A percentile compares a stretch with the other conserved stretches of the same genome.
phyloP scores from a whole-genome alignment of 53 echinoderm and acorn worm genomes.

The Patiria pectinifera region DNA sequence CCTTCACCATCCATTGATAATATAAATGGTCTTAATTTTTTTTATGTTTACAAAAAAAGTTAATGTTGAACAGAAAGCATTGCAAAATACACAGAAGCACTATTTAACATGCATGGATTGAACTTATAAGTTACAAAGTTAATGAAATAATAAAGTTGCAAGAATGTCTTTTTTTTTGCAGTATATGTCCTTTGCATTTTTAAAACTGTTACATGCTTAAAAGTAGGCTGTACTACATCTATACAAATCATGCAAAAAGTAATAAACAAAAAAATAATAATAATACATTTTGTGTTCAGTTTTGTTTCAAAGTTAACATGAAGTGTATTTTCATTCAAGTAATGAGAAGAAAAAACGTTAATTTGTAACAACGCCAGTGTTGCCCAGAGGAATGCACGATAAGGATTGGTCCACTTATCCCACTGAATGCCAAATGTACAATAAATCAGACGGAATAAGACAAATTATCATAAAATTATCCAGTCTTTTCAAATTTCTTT shows the following conservation, averaged over 20 bases:
- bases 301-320: too few species aligned
- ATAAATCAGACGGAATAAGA: too few species aligned
- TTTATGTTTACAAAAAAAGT: constrained; percentile 6
- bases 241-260: not conserved
- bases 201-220: not conserved
- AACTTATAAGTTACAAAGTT: not conserved
- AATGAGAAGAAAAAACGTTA: too few species aligned
- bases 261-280: not conserved
- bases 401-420: too few species aligned
- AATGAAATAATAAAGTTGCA: not conserved
- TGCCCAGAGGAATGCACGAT: too few species aligned
- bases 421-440: too few species aligned
- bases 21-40: constrained; percentile 23
- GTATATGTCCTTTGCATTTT: not conserved
- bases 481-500: too few species aligned
- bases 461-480: too few species aligned
- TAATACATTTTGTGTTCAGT: too few species aligned
- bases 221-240: not conserved
- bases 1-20: constrained; percentile 38
- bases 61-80: not conserved
- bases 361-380: too few species aligned
- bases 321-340: too few species aligned
- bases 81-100: not conserved
- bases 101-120: not conserved
- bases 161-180: not conserved